phyloP scores from a whole-genome alignment of 2,888 invertebrate genomes.

The Cerceris ruficornis region DNA sequence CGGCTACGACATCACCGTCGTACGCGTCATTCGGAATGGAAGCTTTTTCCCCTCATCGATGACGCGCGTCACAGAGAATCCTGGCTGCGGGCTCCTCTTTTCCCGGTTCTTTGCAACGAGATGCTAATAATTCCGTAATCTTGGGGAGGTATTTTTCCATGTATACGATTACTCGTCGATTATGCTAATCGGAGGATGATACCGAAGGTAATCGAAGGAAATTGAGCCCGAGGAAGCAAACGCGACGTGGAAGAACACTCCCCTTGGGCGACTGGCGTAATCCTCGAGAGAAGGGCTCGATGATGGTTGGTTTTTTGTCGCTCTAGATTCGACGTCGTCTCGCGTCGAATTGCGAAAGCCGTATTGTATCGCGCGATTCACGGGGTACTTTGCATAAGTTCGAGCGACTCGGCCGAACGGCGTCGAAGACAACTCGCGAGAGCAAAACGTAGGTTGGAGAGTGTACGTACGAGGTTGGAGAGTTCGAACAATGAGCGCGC shows the following conservation, averaged over 20 bases:
- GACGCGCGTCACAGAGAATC: too few relatives aligned
- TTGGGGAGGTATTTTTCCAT: background rate
- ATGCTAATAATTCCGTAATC: conserved; percentile 2
- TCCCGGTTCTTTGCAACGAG: conserved; percentile 11
- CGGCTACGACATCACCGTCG: background rate
- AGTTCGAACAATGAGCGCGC: conserved; percentile 23
- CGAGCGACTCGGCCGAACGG: background rate
- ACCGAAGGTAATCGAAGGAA: background rate
- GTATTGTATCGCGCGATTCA: conserved; percentile 23
- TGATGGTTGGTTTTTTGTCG: background rate
- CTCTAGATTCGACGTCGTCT: conserved; percentile 10
- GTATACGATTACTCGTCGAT: conserved; percentile 6
- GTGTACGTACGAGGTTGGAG: background rate
- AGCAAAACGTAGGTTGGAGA: background rate
- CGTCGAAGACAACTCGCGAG: background rate
- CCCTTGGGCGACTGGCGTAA: background rate
- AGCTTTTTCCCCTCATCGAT: background rate
- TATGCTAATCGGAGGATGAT: conserved; percentile 16
- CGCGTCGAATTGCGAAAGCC: conserved; percentile 25
- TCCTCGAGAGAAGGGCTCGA: background rate
- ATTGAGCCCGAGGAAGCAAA: background rate
- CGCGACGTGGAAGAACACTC: background rate
- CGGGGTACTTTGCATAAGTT: conserved; percentile 14
- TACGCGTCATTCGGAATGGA: conserved; percentile 9
- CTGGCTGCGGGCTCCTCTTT: too few relatives aligned